Evolutionary conservation across 2,888 invertebrate species (phyloP), one percentile per base, ranked within the genome.

Genomic region (Folsomia manolachei): DNA sequence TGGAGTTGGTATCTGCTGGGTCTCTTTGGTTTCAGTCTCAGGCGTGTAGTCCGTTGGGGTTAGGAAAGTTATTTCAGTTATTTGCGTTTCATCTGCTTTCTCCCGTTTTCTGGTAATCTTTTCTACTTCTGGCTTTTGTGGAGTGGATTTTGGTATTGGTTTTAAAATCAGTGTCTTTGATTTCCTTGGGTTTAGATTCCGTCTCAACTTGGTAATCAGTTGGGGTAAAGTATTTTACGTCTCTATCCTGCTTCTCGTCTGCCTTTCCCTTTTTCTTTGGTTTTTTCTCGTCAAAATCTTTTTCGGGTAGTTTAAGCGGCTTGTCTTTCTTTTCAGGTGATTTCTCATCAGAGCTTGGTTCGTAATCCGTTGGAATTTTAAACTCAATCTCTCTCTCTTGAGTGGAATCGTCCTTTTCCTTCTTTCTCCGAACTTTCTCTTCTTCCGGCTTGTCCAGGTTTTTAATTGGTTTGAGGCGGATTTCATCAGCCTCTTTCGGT

Each of bases 321-420:
- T 69, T 69, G 27, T 25, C 51, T 62, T 69, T 69, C 9, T 27
- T 39, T 39, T 61, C 21, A 21, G 14, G 7, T 11, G 4, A 7
- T 63, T 63, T 21, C 4, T 63, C 63, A 21, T 21, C n/a, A 25
- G 4, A 4, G 4, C 24, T 24, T 2, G 2, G 4, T 23, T 9
- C 24, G 21, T 2, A 23, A 11, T 62, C 62, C 2, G 23, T 23
- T 62, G 62, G 62, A 62, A 23, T 4, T 2, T 23, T 14, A 88
- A 11, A 89, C 82, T 82, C 88, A 89, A 4, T 90, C 88, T 79
- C 85, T 87, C 0, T 86, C 86, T 18, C 85, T 80, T 73, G 85
- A 83, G 27, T 87, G 87, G n/a, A 19, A 9, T 27, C 62, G 1
- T n/a, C 63, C 24, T 69, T 69, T 24, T 63, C 51, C 18, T 63